These are phyloP conservation scores for Pseudomyrmex flavicornis DNA, from an alignment of 1,140 invertebrate species.

Conservation along the genomic window DNA sequence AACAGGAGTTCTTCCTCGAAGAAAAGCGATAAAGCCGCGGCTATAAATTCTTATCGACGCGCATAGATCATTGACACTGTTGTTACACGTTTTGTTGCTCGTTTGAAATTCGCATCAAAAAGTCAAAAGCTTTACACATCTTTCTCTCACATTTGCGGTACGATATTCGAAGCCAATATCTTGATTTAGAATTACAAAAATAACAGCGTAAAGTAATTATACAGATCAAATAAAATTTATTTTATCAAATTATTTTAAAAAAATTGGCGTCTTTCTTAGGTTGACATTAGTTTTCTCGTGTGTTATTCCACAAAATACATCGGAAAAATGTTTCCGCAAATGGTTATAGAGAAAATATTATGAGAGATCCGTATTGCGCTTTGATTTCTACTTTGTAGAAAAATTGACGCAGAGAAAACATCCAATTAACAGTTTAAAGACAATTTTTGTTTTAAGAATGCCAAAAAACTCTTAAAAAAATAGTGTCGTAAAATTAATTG, in stretches of 20 bases:
- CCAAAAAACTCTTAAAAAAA: too few relatives aligned
- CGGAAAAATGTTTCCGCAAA: slow-evolving; percentile 23
- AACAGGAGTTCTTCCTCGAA: slow-evolving; percentile 20
- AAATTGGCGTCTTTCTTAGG: background rate
- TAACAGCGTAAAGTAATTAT: background rate
- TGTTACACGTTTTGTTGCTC: slow-evolving; percentile 32
- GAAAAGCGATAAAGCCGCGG: slow-evolving; percentile 48
- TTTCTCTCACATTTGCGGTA: too few relatives aligned
- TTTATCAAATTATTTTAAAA: too few relatives aligned
- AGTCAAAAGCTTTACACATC: too few relatives aligned
- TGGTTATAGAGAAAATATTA: slow-evolving; percentile 33
- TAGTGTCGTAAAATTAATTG: too few relatives aligned
- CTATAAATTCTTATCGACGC: slow-evolving; percentile 44
- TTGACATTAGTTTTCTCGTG: slow-evolving; percentile 1
- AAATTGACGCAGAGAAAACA: slow-evolving; percentile 15
- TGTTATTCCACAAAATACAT: slow-evolving; percentile 5
- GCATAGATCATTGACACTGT: slow-evolving; percentile 33
- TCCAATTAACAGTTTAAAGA: too few relatives aligned
- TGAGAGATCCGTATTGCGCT: slow-evolving; percentile 2
- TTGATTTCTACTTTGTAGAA: slow-evolving; percentile 23
- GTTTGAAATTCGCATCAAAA: background rate
- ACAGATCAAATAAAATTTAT: background rate
- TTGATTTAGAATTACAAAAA: background rate
- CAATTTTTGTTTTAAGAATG: too few relatives aligned
- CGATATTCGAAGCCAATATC: too few relatives aligned